These are phyloP conservation scores for Epizoanthus rinbou DNA, from an alignment of 92 coral and sea anemone genomes.

Conservation along the genomic window DNA sequence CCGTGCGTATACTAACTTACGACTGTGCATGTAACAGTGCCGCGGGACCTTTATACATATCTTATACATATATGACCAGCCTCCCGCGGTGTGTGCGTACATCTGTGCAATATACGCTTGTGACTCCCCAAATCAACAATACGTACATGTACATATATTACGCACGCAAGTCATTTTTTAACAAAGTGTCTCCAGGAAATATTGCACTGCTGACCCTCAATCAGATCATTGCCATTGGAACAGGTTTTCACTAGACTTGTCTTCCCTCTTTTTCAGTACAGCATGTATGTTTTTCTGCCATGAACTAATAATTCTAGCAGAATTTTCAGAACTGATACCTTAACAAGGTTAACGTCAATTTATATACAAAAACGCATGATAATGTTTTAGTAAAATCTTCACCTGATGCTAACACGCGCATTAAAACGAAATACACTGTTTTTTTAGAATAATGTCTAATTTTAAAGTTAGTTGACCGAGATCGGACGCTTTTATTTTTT, in stretches of 20 bases:
- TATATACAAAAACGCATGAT: background rate
- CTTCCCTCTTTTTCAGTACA: background rate
- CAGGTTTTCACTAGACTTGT: background rate
- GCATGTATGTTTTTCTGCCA: background rate
- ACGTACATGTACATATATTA: background rate
- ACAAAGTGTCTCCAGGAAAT: background rate
- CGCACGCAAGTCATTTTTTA: background rate
- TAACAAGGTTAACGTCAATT: background rate
- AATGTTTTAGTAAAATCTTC: background rate
- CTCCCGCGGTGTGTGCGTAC: background rate
- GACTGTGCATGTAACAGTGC: background rate
- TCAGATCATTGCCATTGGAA: background rate
- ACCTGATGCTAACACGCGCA: background rate
- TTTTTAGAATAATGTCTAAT: too few relatives aligned
- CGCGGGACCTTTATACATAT: background rate
- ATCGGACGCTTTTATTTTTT: background rate
- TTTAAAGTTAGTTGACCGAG: background rate
- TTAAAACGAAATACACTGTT: background rate
- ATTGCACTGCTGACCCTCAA: background rate
- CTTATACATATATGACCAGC: background rate
- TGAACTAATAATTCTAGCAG: background rate
- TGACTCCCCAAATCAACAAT: background rate
- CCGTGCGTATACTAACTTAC: background rate
- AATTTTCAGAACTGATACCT: background rate
- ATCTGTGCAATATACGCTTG: background rate